Evolutionary conservation across 2,797 vertebrate species (phyloP), one percentile per base, ranked within the genome.

Genomic region (Peromyscus melanophrys): DNA sequence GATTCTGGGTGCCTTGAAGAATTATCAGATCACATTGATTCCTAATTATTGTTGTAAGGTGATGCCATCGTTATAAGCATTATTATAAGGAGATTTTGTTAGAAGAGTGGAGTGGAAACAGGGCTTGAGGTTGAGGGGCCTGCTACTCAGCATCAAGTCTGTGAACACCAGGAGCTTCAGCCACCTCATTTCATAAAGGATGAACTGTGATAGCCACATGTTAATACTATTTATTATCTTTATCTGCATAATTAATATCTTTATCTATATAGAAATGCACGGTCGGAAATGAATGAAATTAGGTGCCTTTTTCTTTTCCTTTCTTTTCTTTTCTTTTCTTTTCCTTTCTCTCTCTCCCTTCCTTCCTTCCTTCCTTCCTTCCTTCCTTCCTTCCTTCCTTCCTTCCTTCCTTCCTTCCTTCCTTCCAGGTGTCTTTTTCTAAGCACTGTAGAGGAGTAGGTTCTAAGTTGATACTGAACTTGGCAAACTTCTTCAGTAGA

Each of bases 141-240:
- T 93, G n/a, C 55, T 71, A 40, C 27, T 71, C 63, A 65, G 34
- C 6, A 1, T 34, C 76, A 65, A 90, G 43, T 78, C 46, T 37
- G 1, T 61, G n/a, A 75, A 82, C 52, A 76, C 49, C 25, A 40
- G 23, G 69, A 92, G 21, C 6, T 52, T 77, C 46, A 23, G 37
- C 25, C n/a, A 86, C n/a, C 49, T 89, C n/a, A 49, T 87, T 94
- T 83, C 61, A 21, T 85, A 77, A 83, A 61, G 65, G 69, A n/a
- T 10, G 43, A 90, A 77, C 69, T 31, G 13, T 46, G 52, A 77
- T 23, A 69, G 81, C 49, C 77, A 93, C 25, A 21, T 40, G n/a
- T 6, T 37, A 40, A 82, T 59, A 80, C 13, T 73, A 12, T 40
- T 31, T 12, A 75, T 75, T 77, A 77, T 77, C 75, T 77, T 88